Percentiles rank a stretch among this genome's conserved stretches.
Evolutionary conservation across 2,113 vertebrate genomes (phyloP).

Genomic region (Cromileptes altivelis): DNA sequence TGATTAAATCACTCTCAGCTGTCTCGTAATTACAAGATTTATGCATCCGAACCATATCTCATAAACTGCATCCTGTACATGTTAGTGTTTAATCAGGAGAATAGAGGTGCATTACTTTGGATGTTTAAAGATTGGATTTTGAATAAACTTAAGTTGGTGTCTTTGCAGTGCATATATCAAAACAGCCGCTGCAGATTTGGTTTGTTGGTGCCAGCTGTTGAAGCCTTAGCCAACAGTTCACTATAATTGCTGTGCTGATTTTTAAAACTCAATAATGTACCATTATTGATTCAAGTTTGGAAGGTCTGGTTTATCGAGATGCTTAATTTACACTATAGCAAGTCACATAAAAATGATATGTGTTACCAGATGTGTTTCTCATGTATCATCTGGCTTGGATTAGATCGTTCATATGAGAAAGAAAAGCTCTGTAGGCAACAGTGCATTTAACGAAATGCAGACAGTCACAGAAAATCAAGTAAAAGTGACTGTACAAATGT

Average conservation of each 20-base stretch:
- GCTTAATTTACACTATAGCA: conserved; percentile 35
- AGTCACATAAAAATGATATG: not conserved
- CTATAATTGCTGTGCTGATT: conserved; percentile 45
- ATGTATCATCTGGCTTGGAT: conserved; percentile 32
- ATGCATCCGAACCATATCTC: conserved; percentile 47
- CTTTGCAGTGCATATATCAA: conserved; percentile 42
- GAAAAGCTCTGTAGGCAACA: conserved; percentile 5
- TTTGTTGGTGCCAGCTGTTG: conserved; percentile 39
- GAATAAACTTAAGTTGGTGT: conserved; percentile 43
- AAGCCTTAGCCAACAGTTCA: conserved; percentile 46
- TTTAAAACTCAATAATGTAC: conserved; percentile 31
- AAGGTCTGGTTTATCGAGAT: conserved; percentile 43
- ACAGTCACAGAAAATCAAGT: conserved; percentile 2
- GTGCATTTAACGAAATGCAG: conserved; percentile 37
- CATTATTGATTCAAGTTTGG: conserved; percentile 46
- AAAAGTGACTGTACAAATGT: conserved; percentile 10
- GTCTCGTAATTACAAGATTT: conserved; percentile 62
- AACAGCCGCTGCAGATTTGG: conserved; percentile 33
- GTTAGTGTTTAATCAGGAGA: conserved; percentile 60
- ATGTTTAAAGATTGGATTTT: conserved; percentile 45
- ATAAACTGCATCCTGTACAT: conserved; percentile 49
- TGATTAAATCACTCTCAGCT: conserved; percentile 65
- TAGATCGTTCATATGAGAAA: conserved; percentile 33
- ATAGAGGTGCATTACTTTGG: conserved; percentile 36
- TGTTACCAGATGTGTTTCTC: conserved; percentile 12